Percentiles rank a stretch among this genome's conserved stretches.
Evolutionary conservation across 2,888 invertebrate species (phyloP).

Genomic region (Horisme vitalbata): DNA sequence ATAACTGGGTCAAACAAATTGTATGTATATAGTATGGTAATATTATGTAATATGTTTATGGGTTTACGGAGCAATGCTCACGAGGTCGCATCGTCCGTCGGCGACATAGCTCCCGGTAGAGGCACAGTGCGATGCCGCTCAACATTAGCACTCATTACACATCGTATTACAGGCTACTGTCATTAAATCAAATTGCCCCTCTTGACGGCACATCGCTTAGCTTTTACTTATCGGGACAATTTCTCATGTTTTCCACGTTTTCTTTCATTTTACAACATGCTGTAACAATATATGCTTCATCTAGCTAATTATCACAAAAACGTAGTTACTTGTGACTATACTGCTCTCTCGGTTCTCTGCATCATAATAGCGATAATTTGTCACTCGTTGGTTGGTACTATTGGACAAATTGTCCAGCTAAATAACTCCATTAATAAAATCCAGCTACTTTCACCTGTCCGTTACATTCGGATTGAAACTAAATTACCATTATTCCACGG

Average conservation of each 20-base stretch:
- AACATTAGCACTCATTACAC: constrained; percentile 52
- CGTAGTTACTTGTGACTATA: constrained; percentile 24
- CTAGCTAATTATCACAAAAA: constrained; percentile 26
- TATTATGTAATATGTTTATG: constrained; percentile 52
- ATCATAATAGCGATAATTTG: constrained; percentile 25
- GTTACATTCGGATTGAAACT: constrained; percentile 61
- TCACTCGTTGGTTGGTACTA: constrained; percentile 29
- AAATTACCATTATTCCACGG: constrained; percentile 65
- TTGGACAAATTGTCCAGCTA: constrained; percentile 39
- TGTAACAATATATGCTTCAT: constrained; percentile 26
- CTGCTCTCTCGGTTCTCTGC: constrained; percentile 29
- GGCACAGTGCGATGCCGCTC: constrained; percentile 34
- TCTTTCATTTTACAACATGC: constrained; percentile 31
- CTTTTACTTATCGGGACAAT: constrained; percentile 54
- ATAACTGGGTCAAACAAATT: constrained; percentile 40
- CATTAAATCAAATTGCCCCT: constrained; percentile 61
- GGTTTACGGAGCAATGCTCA: constrained; percentile 46
- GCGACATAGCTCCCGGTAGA: constrained; percentile 28
- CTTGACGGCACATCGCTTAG: constrained; percentile 51
- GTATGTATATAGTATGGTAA: no score
- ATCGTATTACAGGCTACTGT: constrained; percentile 36
- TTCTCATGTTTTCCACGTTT: constrained; percentile 54
- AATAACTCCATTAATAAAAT: constrained; percentile 49
- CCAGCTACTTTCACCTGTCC: constrained; percentile 66
- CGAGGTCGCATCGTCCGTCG: constrained; percentile 41